Conservation (phyloP, 2,797 vertebrate genomes). For the Arremon aurantiirostris region DNA sequence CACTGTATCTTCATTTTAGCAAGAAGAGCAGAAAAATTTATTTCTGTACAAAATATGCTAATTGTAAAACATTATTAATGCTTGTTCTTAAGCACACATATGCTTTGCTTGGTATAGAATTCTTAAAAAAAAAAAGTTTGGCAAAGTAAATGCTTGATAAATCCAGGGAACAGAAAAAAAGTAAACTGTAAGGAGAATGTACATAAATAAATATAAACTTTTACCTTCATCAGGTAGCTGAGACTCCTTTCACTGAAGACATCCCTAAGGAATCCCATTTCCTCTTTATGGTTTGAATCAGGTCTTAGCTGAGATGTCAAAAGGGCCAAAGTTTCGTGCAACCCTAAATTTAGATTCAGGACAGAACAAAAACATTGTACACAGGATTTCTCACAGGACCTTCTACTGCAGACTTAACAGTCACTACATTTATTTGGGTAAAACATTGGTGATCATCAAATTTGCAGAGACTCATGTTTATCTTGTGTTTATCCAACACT, state of each 20-base stretch:
- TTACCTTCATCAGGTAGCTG: slow-evolving; percentile 89
- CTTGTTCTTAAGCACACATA: neutral
- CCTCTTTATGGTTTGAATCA: slow-evolving; percentile 89
- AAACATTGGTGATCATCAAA: neutral
- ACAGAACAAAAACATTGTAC: neutral
- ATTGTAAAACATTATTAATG: neutral
- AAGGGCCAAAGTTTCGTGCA: slow-evolving; percentile 91
- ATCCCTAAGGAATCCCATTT: slow-evolving; percentile 87
- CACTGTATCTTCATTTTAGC: neutral
- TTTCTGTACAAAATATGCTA: neutral
- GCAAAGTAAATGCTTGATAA: neutral
- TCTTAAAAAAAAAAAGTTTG: neutral
- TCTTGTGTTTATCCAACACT: neutral
- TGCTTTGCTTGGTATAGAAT: neutral
- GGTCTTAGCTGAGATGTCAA: slow-evolving; percentile 90
- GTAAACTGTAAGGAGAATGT: neutral
- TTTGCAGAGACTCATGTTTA: neutral
- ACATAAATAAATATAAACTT: neutral
- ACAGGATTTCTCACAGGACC: accelerated
- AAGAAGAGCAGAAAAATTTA: neutral
- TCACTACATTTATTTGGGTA: neutral
- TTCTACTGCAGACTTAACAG: neutral
- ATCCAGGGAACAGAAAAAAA: neutral
- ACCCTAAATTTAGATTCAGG: slow-evolving; percentile 70
- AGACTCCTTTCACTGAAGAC: slow-evolving; percentile 93